Evolutionary conservation across 1,140 invertebrate species (phyloP).

Genomic region (Philopotamus ludificatus): DNA sequence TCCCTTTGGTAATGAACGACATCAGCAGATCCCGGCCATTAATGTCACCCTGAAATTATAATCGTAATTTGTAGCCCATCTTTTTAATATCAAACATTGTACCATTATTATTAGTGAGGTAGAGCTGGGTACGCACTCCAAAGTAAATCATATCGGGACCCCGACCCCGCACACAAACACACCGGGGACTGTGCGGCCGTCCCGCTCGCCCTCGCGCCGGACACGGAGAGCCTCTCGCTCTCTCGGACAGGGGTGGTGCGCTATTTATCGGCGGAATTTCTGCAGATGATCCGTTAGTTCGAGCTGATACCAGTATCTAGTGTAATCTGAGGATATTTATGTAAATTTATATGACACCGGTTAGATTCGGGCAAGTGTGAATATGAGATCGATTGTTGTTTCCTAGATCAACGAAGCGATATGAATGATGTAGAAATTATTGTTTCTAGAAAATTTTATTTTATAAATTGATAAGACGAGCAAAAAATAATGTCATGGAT

Average conservation of each 20-base stretch:
- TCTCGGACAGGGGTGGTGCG: background rate
- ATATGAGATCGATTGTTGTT: too few species aligned
- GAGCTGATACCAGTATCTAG: too few species aligned
- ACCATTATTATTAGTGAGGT: slow-evolving; percentile 37
- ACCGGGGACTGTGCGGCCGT: background rate
- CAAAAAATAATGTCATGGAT: too few species aligned
- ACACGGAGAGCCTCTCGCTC: background rate
- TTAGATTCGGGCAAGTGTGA: too few species aligned
- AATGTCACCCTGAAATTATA: slow-evolving; percentile 42
- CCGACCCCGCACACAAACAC: slow-evolving; percentile 2
- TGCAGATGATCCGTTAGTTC: background rate
- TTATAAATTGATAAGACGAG: too few species aligned
- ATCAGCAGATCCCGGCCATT: slow-evolving; percentile 41
- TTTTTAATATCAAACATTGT: slow-evolving; percentile 43
- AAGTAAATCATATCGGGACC: slow-evolving; percentile 33
- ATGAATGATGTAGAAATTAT: too few species aligned
- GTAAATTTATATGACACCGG: too few species aligned
- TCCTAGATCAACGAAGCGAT: too few species aligned
- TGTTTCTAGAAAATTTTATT: too few species aligned
- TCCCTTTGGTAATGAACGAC: slow-evolving; percentile 25
- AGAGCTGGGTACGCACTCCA: slow-evolving; percentile 14
- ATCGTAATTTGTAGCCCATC: slow-evolving; percentile 43
- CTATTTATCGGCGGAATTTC: slow-evolving; percentile 4
- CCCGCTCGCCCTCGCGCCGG: background rate
- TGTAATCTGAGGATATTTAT: too few species aligned